These are phyloP conservation scores for Oreochromis niloticus DNA, from an alignment of 2,113 vertebrate genomes.

Conservation along the genomic window DNA sequence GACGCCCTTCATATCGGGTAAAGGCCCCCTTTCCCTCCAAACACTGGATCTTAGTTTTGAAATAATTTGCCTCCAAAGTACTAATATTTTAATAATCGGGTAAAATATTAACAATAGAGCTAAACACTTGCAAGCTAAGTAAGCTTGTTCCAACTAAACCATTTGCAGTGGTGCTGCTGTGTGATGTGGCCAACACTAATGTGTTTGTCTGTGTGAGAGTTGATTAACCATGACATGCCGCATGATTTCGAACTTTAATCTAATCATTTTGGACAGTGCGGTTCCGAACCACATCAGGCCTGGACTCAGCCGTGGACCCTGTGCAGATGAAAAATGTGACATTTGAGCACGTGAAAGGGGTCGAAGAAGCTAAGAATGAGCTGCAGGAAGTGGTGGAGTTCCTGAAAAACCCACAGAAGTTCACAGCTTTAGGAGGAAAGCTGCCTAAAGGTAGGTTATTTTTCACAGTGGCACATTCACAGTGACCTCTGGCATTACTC, in stretches of 20 bases:
- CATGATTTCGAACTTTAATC: conserved; percentile 72
- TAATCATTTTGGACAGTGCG: conserved; percentile 81
- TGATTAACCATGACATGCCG: conserved; percentile 23
- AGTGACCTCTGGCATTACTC: neutral
- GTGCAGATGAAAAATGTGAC: conserved; percentile 97
- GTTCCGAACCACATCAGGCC: conserved; percentile 91
- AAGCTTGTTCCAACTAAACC: neutral
- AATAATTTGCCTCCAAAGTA: neutral
- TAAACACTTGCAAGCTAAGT: neutral
- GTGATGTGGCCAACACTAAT: neutral
- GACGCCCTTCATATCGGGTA: conserved; percentile 94
- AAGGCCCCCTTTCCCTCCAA: conserved; percentile 53
- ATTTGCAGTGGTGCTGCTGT: neutral
- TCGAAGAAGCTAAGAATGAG: conserved; percentile 97
- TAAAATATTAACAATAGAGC: neutral
- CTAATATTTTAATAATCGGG: neutral
- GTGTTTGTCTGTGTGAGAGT: neutral
- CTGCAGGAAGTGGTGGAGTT: conserved; percentile 98
- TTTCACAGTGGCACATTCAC: neutral
- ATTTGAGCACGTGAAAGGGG: conserved; percentile 97
- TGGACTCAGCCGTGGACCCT: conserved; percentile 94
- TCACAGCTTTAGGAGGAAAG: conserved; percentile 91
- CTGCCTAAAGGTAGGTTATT: conserved; percentile 87
- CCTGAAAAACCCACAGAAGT: conserved; percentile 94
- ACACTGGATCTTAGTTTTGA: neutral